Percentiles rank a stretch among this genome's conserved stretches.
Conservation (phyloP, 2,113 vertebrate genomes). For the Phainopepla nitens region DNA sequence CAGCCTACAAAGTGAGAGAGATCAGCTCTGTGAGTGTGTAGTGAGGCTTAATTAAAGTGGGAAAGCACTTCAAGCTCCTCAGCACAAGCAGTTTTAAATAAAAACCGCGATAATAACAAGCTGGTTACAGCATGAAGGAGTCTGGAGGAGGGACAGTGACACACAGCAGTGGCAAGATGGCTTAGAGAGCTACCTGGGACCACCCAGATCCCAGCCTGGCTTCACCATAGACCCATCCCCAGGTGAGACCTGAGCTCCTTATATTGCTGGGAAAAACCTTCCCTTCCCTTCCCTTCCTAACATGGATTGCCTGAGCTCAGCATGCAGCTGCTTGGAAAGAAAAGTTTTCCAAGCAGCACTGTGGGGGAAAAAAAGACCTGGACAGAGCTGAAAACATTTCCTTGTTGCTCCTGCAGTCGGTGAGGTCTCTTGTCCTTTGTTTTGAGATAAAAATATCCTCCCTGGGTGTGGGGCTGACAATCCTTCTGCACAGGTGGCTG, state of each 20-base stretch:
- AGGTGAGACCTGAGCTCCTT: background rate
- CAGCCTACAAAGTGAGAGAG: background rate
- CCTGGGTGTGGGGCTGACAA: rapidly evolving
- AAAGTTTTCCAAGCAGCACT: background rate
- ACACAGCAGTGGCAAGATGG: background rate
- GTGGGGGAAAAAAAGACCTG: rapidly evolving
- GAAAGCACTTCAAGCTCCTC: background rate
- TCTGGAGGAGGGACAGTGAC: background rate
- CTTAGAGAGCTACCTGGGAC: background rate
- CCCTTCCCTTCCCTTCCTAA: too few species aligned
- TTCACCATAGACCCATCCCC: background rate
- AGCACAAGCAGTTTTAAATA: background rate
- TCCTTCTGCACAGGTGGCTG: rapidly evolving
- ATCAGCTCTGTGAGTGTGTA: background rate
- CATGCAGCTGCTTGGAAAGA: background rate
- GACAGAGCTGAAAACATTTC: background rate
- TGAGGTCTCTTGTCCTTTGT: background rate
- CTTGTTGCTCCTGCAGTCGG: rapidly evolving
- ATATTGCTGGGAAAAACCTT: background rate
- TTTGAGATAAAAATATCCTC: background rate
- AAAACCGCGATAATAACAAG: background rate
- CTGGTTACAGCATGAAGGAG: background rate
- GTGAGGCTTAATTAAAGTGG: background rate
- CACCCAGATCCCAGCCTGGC: background rate
- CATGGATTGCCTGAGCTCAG: background rate